A percentile compares a stretch with the other conserved stretches of the same genome.
Conservation (phyloP, 2,113 vertebrate species). For the Callionymus lyra region DNA sequence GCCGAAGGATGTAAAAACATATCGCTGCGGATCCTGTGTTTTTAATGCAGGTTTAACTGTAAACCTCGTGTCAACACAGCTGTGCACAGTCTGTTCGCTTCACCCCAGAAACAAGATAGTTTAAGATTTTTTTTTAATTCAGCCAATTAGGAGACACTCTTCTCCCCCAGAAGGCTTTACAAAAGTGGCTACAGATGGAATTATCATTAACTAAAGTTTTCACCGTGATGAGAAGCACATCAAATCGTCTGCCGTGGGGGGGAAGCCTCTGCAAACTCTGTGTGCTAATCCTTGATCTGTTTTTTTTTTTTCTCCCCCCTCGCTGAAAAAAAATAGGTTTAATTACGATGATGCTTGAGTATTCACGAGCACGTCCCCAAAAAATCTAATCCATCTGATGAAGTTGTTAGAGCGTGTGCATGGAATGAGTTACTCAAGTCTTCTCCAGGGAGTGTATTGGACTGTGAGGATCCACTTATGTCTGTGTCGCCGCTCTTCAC, state of each 20-base stretch:
- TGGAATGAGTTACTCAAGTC: constrained; percentile 21
- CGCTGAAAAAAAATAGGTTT: constrained; percentile 1
- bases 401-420: constrained; percentile 12
- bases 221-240: constrained; percentile 41
- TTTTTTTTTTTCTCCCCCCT: constrained; percentile 1
- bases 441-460: constrained; percentile 1
- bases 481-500: not conserved
- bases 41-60: constrained; percentile 23
- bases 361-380: constrained; percentile 10
- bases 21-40: constrained; percentile 21
- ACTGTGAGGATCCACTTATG: constrained; percentile 5
- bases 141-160: constrained; percentile 33
- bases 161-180: constrained; percentile 25
- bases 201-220: constrained; percentile 37
- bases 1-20: constrained; percentile 4
- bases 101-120: constrained; percentile 24
- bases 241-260: constrained; percentile 32
- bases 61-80: constrained; percentile 11
- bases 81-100: constrained; percentile 10
- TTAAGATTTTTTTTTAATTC: constrained; percentile 31
- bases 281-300: constrained; percentile 21
- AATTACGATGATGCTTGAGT: constrained; percentile 27
- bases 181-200: constrained; percentile 32
- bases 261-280: constrained; percentile 19
- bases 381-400: constrained; percentile 31